phyloP scores from a whole-genome alignment of 2,113 vertebrate species.

The Menidia beryllina region DNA sequence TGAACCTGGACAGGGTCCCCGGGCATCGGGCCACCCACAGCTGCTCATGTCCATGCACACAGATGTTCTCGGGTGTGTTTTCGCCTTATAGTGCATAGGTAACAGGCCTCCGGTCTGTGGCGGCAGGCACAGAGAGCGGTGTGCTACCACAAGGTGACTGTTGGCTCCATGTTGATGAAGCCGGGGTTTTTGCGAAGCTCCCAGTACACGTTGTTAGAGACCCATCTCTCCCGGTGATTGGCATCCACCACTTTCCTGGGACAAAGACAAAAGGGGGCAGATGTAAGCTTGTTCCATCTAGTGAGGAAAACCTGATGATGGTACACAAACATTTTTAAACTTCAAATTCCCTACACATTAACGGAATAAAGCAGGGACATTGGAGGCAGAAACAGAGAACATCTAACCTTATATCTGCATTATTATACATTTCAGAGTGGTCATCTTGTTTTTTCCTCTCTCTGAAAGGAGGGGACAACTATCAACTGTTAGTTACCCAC shows the following conservation, averaged over 20 bases:
- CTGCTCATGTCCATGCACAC: conserved; percentile 44
- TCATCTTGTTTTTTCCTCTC: too few species aligned
- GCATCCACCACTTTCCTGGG: conserved; percentile 92
- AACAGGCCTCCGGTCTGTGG: conserved; percentile 80
- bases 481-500: background rate
- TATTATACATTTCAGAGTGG: too few species aligned
- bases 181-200: conserved; percentile 97
- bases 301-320: background rate
- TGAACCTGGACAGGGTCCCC: conserved; percentile 18
- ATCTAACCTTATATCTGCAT: too few species aligned
- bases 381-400: background rate
- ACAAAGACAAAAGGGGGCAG: background rate
- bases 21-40: conserved; percentile 35
- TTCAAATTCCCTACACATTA: too few species aligned
- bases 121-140: conserved; percentile 75
- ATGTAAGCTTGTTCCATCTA: background rate
- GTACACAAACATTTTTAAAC: background rate
- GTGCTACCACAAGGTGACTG: conserved; percentile 91
- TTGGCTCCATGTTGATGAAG: conserved; percentile 94
- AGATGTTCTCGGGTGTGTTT: conserved; percentile 41
- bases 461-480: too few species aligned
- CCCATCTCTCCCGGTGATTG: conserved; percentile 96
- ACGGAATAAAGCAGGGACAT: background rate
- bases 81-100: conserved; percentile 93
- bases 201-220: conserved; percentile 97